Percentiles rank a stretch among this genome's conserved stretches.
Evolutionary conservation across 1,140 invertebrate genomes (phyloP).

Genomic region (Gonioctena quinquepunctata): DNA sequence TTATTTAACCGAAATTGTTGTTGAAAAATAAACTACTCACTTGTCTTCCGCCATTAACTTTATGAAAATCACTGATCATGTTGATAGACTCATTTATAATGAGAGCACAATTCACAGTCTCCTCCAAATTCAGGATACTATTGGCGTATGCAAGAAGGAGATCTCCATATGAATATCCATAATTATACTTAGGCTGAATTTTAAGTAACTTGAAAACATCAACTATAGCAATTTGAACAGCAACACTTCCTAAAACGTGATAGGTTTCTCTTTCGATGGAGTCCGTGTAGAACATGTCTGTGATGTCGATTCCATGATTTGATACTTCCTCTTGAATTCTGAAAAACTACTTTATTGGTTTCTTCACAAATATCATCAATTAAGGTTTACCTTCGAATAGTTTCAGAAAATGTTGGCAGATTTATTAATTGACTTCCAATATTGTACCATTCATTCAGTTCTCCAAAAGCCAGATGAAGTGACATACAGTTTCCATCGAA

Average conservation of each 20-base stretch:
- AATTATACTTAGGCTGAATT: slow-evolving; percentile 72
- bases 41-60: neutral
- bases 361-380: too few relatives aligned
- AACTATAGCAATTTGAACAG: slow-evolving; percentile 78
- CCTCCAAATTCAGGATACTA: slow-evolving; percentile 77
- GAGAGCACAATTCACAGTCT: slow-evolving; percentile 63
- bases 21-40: too few relatives aligned
- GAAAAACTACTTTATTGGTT: too few relatives aligned
- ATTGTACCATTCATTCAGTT: slow-evolving; percentile 89
- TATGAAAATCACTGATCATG: neutral
- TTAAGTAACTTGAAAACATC: slow-evolving; percentile 69
- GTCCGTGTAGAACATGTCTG: neutral
- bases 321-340: slow-evolving; percentile 56
- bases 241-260: slow-evolving; percentile 74
- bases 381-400: slow-evolving; percentile 69
- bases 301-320: slow-evolving; percentile 55
- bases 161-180: slow-evolving; percentile 82
- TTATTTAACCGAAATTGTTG: too few relatives aligned
- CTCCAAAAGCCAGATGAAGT: slow-evolving; percentile 88
- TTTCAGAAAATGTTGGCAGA: slow-evolving; percentile 72
- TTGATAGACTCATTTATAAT: slow-evolving; percentile 17
- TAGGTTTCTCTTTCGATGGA: slow-evolving; percentile 65
- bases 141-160: slow-evolving; percentile 84
- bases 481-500: slow-evolving; percentile 67
- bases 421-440: slow-evolving; percentile 66